Percentiles rank a stretch among this genome's conserved stretches.
Conservation (phyloP, 2,113 vertebrate genomes). For the Phoenicopterus ruber region DNA sequence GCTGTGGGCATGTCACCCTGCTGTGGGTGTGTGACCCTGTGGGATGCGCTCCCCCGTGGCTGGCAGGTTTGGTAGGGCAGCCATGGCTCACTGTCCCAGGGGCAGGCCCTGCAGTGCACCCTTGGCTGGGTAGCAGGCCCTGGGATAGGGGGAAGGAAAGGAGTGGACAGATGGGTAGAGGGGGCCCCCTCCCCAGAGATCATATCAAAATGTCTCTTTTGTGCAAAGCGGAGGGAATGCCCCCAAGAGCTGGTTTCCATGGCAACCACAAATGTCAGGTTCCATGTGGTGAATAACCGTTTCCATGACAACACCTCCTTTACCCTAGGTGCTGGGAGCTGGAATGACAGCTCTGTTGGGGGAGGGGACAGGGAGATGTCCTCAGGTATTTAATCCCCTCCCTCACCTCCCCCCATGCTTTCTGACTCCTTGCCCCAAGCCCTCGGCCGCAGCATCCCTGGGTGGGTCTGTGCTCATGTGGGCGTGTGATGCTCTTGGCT, state of each 20-base stretch:
- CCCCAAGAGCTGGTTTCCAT: slow-evolving; percentile 78
- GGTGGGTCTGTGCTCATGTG: neutral
- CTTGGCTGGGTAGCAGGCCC: rapidly evolving
- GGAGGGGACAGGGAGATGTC: slow-evolving; percentile 35
- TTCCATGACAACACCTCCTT: slow-evolving; percentile 77
- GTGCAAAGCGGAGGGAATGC: slow-evolving; percentile 73
- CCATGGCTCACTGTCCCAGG: rapidly evolving
- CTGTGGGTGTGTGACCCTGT: neutral
- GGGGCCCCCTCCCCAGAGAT: slow-evolving; percentile 52
- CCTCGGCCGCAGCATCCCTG: neutral
- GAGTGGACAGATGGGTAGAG: slow-evolving; percentile 41
- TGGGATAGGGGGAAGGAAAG: neutral
- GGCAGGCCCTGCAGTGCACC: neutral
- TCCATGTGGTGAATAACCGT: slow-evolving; percentile 79
- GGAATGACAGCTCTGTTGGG: slow-evolving; percentile 64
- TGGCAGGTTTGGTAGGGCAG: neutral
- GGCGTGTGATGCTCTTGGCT: neutral
- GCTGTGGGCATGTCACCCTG: neutral
- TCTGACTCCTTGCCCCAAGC: neutral
- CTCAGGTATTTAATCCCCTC: slow-evolving; percentile 28
- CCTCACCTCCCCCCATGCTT: neutral
- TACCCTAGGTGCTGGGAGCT: slow-evolving; percentile 74
- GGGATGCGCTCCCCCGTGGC: rapidly evolving
- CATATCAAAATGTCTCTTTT: slow-evolving; percentile 76
- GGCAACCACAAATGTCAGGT: slow-evolving; percentile 81